Conservation (phyloP, 1,140 invertebrate species). For the Drosophila busckii region DNA sequence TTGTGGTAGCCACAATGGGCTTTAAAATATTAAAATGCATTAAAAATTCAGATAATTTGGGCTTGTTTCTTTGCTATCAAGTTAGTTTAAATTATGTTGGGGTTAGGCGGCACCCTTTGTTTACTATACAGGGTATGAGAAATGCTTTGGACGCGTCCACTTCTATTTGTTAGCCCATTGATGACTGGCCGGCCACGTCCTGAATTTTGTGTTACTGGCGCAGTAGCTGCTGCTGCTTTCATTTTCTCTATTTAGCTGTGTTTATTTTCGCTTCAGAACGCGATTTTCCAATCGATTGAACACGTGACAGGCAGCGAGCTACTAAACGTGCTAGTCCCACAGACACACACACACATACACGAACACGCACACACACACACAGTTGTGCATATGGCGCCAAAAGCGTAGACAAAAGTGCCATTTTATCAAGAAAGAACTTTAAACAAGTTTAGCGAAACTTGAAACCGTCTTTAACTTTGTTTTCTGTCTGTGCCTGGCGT, state of each 20-base stretch:
- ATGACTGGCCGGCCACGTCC: conserved; percentile 17
- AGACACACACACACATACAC: conserved; percentile 1
- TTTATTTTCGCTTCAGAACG: conserved; percentile 75
- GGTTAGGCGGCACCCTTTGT: too few species aligned
- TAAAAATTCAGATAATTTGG: too few species aligned
- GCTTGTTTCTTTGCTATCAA: too few species aligned
- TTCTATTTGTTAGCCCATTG: conserved; percentile 11
- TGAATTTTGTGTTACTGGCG: conserved; percentile 6
- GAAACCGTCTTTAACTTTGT: conserved; percentile 33
- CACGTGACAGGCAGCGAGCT: conserved; percentile 67
- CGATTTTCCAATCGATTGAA: conserved; percentile 76
- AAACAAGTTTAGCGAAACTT: conserved; percentile 45
- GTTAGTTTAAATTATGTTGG: too few species aligned
- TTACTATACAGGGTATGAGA: too few species aligned
- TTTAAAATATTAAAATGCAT: too few species aligned
- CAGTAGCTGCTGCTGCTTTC: conserved; percentile 27
- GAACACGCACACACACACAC: conserved; percentile 1
- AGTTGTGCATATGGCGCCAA: conserved; percentile 26
- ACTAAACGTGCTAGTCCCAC: conserved; percentile 26
- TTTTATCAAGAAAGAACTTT: conserved; percentile 27
- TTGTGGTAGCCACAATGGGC: too few species aligned
- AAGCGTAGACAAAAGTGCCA: conserved; percentile 16
- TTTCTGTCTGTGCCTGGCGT: neutral
- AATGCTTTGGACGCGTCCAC: too few species aligned
- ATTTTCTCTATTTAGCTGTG: conserved; percentile 69